A percentile compares a stretch with the other conserved stretches of the same genome.
These are phyloP conservation scores for Montipora capitata DNA, from an alignment of 92 coral and sea anemone genomes.

Conservation along the genomic window DNA sequence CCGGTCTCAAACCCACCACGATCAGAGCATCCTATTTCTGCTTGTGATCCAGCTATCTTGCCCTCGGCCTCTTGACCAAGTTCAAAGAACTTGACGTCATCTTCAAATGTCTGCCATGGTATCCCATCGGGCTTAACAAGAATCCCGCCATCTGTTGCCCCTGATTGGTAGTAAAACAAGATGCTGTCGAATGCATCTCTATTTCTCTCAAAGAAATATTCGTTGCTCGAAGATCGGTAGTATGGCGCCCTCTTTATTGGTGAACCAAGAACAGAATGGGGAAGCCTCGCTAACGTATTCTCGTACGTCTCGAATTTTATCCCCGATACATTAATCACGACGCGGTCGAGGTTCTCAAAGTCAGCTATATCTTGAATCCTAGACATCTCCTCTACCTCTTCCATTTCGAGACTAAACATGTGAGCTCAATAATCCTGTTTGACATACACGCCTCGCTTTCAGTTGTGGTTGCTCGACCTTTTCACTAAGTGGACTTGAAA, in stretches of 20 bases:
- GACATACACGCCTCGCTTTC: background rate
- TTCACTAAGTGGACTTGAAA: background rate
- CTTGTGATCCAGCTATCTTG: background rate
- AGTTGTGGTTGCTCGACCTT: background rate
- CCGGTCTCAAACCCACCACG: background rate
- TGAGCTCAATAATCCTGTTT: background rate
- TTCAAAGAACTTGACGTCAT: slow-evolving; percentile 72
- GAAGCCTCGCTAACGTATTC: slow-evolving; percentile 68
- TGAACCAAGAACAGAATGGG: slow-evolving; percentile 71
- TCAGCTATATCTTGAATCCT: background rate
- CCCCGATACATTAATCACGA: slow-evolving; percentile 70
- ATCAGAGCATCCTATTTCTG: background rate
- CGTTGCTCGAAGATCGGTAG: slow-evolving; percentile 43
- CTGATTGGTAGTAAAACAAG: slow-evolving; percentile 74
- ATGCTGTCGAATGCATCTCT: slow-evolving; percentile 67
- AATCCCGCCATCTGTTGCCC: slow-evolving; percentile 50
- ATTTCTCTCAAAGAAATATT: slow-evolving; percentile 52
- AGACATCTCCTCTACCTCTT: background rate
- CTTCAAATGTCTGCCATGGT: slow-evolving; percentile 55
- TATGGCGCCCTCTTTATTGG: slow-evolving; percentile 53
- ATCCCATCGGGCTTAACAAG: slow-evolving; percentile 72
- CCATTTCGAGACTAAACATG: background rate
- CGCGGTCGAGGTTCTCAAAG: background rate
- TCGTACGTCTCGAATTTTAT: slow-evolving; percentile 67
- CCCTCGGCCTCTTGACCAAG: slow-evolving; percentile 44